Evolutionary conservation across 2,888 invertebrate genomes (phyloP).

Genomic region (Auanema sp.): DNA sequence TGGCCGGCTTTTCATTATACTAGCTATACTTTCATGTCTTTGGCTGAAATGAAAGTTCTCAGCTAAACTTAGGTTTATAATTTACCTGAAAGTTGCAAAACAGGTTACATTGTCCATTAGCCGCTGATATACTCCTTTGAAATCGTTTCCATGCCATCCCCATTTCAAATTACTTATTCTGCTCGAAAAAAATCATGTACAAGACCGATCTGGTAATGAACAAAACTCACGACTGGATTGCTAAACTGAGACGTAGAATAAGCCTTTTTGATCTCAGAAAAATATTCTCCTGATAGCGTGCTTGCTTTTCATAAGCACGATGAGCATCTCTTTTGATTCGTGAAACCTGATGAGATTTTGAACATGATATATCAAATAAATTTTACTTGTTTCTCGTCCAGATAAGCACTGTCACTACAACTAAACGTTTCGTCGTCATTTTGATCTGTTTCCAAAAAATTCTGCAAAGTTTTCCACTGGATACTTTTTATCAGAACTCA

Average conservation of each 20-base stretch:
- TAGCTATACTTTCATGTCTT: constrained; percentile 29
- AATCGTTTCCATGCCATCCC: constrained; percentile 57
- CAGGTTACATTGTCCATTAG: constrained; percentile 29
- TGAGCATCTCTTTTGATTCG: constrained; percentile 57
- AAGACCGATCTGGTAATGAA: not conserved
- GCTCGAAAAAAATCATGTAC: no score
- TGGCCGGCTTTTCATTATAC: constrained; percentile 23
- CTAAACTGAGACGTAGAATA: constrained; percentile 43
- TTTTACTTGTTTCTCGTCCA: constrained; percentile 34
- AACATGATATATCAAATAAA: not conserved
- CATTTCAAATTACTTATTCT: constrained; percentile 39
- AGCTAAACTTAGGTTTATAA: not conserved
- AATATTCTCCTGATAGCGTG: constrained; percentile 62
- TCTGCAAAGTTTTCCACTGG: constrained; percentile 3
- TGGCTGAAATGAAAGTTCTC: constrained; percentile 19
- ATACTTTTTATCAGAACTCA: constrained; percentile 11
- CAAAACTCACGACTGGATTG: constrained; percentile 39
- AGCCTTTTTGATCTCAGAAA: constrained; percentile 52
- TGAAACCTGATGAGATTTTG: constrained; percentile 24
- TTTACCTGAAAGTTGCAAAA: constrained; percentile 32
- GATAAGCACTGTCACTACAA: constrained; percentile 32
- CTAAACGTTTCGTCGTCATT: constrained; percentile 32
- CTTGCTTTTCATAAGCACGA: constrained; percentile 59
- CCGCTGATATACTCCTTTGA: constrained; percentile 50
- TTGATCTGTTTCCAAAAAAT: constrained; percentile 15